Base-by-base conservation (phyloP, 2,888 invertebrate genomes). In the Eupithecia vulgata region DNA sequence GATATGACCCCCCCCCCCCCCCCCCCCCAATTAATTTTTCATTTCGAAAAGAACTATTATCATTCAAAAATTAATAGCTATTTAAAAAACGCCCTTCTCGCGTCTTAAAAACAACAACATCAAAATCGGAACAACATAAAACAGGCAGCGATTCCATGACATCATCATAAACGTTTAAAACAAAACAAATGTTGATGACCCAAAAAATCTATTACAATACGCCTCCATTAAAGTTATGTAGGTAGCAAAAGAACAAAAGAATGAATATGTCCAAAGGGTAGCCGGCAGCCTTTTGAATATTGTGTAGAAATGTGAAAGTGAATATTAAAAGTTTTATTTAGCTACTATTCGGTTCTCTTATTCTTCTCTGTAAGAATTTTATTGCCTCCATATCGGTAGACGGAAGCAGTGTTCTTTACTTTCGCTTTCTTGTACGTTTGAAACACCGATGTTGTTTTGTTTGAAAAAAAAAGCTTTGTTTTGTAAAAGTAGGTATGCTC, bases 221-320 rank as follows among this genome's bases (percentile, higher is more conserved):
- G 71, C 73, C 71, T 73, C 66, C 71, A 71, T 72, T 75, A 76
- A 72, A 64, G 70, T 48, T 66, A 65, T 13, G 71, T 68, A 68
- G 71, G 71, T 57, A 71, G 69, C 68, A 62, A 30, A 71, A 67
- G 74, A 78, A 81, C 81, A 81, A 82, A 77, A 48, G 59, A 42
- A 66, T 74, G 64, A 64, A 70, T 73, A 70, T 66, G 68, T 67
- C 70, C 74, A 75, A 76, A 79, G 78, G 79, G 80, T 13, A 13
- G 76, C 75, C 75, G 72, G 73, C 70, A 72, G 81, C 80, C 79
- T 78, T 57, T 67, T 62, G 52, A 61, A 76, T 75, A 77, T 75
- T 81, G 84, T 82, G 76, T 84, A 85, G 85, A 87, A 89, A 86
- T 86, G 88, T 87, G 90, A 92, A 92, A 92, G 92, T 90, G 84